Evolutionary conservation across 2,113 vertebrate genomes (phyloP), one percentile per base, ranked within the genome.

Genomic region (Myotis brandtii): DNA sequence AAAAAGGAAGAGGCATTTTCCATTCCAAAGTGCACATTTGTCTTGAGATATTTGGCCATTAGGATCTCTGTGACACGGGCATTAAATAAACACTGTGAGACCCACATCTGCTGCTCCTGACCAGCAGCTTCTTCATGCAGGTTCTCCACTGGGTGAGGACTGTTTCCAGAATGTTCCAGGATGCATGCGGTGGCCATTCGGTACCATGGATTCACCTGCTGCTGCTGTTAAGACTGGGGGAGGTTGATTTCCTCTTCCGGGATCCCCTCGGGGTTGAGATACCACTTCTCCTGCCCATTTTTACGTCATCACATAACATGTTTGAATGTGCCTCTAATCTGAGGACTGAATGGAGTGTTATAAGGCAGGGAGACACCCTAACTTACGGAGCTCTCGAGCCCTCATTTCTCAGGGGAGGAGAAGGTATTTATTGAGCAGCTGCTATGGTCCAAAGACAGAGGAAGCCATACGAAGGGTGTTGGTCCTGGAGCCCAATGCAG

Each of bases 391-490:
- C 17, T 8, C 56, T 17, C 52, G 2, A 13, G 37, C 14, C 3
- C 25, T 52, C 37, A 3, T 27, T 32, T 32, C 82, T 11, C 81
- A 6, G 10, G 0, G 16, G 54, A 20, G 43, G 56, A 23, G 17
- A 7, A 23, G 56, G 0, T 11, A 5, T 54, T 27, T 10, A 20
- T 1, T 23, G 81, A 87, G 40, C 17, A 50, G 13, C 67, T 34
- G 0, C 23, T 9, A 9, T 3, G 34, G 9, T 20, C 40, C 50
- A 23, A 17, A 25, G 34, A 3, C 21, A 1, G 27, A 64, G 25
- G 2, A 11, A 8, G 40, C 5, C 0, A 4, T 2, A 0, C 9
- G 0, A 7, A 7, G 0, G 0, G 30, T 5, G 13, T 2, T 0
- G 0, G 30, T 0, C 6, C 1, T 1, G 17, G 27, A 37, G 20